Evolutionary conservation across 2,113 vertebrate species (phyloP).

Genomic region (Lepus americanus): DNA sequence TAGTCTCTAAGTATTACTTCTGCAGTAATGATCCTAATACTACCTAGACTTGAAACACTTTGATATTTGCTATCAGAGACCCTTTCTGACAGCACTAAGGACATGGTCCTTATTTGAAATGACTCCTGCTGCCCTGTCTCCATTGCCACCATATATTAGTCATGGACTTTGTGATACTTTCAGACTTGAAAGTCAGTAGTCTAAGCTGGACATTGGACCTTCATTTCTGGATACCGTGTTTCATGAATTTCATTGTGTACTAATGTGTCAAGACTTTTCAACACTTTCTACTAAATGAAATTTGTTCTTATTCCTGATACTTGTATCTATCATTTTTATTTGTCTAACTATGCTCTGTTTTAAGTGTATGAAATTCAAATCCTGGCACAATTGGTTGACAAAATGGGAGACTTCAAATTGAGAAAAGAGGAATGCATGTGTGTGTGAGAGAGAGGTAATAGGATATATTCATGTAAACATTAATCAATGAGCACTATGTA

Average conservation of each 20-base stretch:
- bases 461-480: not conserved
- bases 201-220: not conserved
- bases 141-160: not conserved
- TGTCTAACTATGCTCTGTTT: not conserved
- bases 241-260: slow-evolving; percentile 10
- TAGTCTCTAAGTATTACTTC: not conserved
- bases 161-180: not conserved
- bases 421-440: not conserved
- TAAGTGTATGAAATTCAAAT: slow-evolving; percentile 12
- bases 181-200: not conserved
- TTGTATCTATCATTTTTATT: not conserved
- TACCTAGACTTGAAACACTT: not conserved
- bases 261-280: not conserved
- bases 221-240: not conserved
- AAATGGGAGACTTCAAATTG: not conserved
- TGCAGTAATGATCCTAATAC: not conserved
- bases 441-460: not conserved
- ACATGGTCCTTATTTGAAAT: not conserved
- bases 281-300: not conserved
- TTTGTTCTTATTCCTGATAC: not conserved
- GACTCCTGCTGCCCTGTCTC: not conserved
- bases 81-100: not conserved
- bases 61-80: not conserved
- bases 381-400: not conserved
- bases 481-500: not conserved